phyloP scores from a whole-genome alignment of 2,888 invertebrate species.

The Bruchidius siliquastri region DNA sequence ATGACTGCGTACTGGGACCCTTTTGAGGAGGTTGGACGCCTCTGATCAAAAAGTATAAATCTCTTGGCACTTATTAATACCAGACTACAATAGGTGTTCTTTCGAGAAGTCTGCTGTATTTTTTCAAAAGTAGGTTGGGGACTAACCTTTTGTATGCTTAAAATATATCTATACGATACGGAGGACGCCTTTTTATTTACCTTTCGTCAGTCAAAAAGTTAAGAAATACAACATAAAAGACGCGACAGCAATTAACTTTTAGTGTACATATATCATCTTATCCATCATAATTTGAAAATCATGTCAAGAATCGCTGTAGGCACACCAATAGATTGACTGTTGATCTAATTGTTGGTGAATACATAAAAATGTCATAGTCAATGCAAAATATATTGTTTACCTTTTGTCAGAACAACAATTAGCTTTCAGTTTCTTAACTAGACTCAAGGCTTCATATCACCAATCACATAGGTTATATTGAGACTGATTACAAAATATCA shows the following conservation, averaged over 20 bases:
- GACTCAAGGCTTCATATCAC: too few species aligned
- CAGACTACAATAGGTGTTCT: conserved; percentile 38
- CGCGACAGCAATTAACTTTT: neutral
- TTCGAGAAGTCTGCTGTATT: conserved; percentile 34
- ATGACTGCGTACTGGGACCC: too few species aligned
- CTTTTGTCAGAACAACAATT: neutral
- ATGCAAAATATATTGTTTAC: conserved; percentile 17
- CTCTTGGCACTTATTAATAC: conserved; percentile 35
- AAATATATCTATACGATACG: conserved; percentile 19
- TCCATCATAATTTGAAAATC: too few species aligned
- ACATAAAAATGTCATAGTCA: too few species aligned
- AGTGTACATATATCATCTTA: too few species aligned
- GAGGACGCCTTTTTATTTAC: conserved; percentile 14
- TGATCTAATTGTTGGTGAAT: too few species aligned
- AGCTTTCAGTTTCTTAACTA: too few species aligned
- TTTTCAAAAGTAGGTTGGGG: conserved; percentile 28
- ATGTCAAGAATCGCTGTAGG: too few species aligned
- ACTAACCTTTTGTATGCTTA: conserved; percentile 21
- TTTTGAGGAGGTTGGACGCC: neutral
- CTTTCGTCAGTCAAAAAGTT: neutral
- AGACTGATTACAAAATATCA: neutral
- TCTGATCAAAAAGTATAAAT: conserved; percentile 19
- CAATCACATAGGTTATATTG: too few species aligned
- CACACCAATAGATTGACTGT: too few species aligned
- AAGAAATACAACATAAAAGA: neutral